Evolutionary conservation across 2,888 invertebrate genomes (phyloP), one percentile per base, ranked within the genome.

Genomic region (Masnerella sp.): DNA sequence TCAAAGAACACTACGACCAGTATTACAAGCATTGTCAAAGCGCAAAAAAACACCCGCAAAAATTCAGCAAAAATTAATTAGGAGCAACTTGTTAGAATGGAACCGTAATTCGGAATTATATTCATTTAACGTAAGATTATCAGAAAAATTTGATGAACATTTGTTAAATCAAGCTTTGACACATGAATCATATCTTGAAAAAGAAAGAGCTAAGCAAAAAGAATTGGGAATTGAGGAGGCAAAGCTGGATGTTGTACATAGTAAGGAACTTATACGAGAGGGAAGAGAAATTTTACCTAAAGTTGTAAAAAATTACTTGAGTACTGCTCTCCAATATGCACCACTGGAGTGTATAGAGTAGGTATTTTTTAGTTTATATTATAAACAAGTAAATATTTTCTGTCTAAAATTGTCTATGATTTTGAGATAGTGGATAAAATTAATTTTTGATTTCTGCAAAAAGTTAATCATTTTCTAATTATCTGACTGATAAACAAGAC

Each of bases 61-160:
- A 4, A 22, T 32, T 17, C 30, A 51, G 69, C 52, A 78, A 17
- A 82, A 84, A 18, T 88, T 88, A 0, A 40, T 51, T 22, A 88
- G 95, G 74, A 93, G 91, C 18, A 89, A 90, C 5, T 94, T 90
- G 82, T 78, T 93, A n/a, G 95, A 94, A 82, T 96, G 97, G 97
- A 97, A 96, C 84, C 92, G 95, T 79, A 92, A 93, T 79, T 91
- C 95, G 0, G 97, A 98, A 88, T 75, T 98, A 1, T 97, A 90
- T 88, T 95, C 97, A 0, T 98, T 98, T 89, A 93, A 93, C 7
- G 93, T 93, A 82, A 90, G 98, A 18, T 88, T 98, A 11, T 91
- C 93, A 17, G 98, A 98, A 89, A 91, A 94, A 2, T 95, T 98
- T 82, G 90, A 95, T 69, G 88, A 90, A 0, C 89, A 91, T 14